phyloP scores from a whole-genome alignment of 2,797 vertebrate genomes.

The Melanotaenia pygmaea region DNA sequence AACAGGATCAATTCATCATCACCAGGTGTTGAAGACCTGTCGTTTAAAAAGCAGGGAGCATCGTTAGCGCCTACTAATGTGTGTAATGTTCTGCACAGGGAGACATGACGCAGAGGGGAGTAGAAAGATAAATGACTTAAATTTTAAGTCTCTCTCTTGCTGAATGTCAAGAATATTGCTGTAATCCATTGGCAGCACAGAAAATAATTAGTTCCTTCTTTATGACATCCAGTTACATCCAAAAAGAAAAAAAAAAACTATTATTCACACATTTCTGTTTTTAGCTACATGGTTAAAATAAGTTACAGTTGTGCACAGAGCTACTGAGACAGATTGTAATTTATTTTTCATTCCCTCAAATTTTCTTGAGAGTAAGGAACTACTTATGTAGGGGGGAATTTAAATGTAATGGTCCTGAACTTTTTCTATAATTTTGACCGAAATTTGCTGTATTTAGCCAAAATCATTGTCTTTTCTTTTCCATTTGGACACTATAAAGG shows the following conservation, averaged over 20 bases:
- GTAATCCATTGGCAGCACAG: constrained; percentile 19
- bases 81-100: constrained; percentile 36
- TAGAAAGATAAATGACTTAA: constrained; percentile 37
- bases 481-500: too few species aligned
- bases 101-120: constrained; percentile 22
- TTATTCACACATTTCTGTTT: constrained; percentile 2
- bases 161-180: constrained; percentile 41
- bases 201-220: constrained; percentile 20
- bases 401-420: not conserved
- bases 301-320: constrained; percentile 12
- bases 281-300: not conserved
- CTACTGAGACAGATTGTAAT: not conserved
- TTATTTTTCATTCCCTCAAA: not conserved
- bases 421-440: not conserved
- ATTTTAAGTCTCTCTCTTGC: constrained; percentile 24
- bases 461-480: not conserved
- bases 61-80: constrained; percentile 63
- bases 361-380: not conserved
- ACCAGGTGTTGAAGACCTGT: constrained; percentile 19
- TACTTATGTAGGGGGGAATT: not conserved
- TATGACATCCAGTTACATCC: constrained; percentile 15
- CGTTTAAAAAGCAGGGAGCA: constrained; percentile 27
- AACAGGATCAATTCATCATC: constrained; percentile 64
- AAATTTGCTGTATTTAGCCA: not conserved
- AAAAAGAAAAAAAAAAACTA: not conserved